Conservation (phyloP, 64 coral and sea anemone species). For the Dendrophyllia cribrosa region DNA sequence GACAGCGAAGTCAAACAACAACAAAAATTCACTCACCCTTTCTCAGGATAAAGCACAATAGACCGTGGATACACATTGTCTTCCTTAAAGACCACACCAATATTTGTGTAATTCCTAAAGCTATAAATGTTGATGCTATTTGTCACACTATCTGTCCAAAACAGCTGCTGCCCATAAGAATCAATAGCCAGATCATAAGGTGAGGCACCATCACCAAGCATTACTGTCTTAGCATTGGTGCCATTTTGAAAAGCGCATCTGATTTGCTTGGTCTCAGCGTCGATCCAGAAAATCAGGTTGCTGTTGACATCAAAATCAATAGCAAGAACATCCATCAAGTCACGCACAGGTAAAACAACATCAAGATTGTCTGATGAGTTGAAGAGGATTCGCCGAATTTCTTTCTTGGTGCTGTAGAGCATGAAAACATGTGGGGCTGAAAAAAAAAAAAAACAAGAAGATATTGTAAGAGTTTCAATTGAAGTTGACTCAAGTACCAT, state of each 20-base stretch:
- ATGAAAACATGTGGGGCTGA: conserved; percentile 82
- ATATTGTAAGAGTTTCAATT: background rate
- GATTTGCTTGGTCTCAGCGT: conserved; percentile 44
- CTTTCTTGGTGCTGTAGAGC: conserved; percentile 72
- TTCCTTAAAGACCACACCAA: conserved; percentile 60
- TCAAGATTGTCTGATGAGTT: conserved; percentile 78
- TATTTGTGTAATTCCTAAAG: conserved; percentile 40
- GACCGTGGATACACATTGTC: conserved; percentile 66
- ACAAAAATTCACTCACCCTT: conserved; percentile 59
- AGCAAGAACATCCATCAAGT: conserved; percentile 61
- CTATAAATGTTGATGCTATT: conserved; percentile 90
- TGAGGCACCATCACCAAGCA: background rate
- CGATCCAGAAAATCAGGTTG: conserved; percentile 90
- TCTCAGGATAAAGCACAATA: conserved; percentile 84
- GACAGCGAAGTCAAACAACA: background rate
- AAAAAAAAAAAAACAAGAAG: conserved; percentile 16
- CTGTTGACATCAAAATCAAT: conserved; percentile 87
- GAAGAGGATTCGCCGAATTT: conserved; percentile 73
- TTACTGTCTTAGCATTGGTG: conserved; percentile 3
- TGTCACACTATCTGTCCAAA: conserved; percentile 79
- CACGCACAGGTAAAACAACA: conserved; percentile 71
- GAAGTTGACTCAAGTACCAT: too few species aligned
- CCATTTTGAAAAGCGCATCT: conserved; percentile 76
- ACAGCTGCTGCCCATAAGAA: conserved; percentile 81
- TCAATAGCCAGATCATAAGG: conserved; percentile 92